Percentiles rank a stretch among this genome's conserved stretches.
phyloP scores from a whole-genome alignment of 2,888 invertebrate genomes.

The Ennomos quercinarius region DNA sequence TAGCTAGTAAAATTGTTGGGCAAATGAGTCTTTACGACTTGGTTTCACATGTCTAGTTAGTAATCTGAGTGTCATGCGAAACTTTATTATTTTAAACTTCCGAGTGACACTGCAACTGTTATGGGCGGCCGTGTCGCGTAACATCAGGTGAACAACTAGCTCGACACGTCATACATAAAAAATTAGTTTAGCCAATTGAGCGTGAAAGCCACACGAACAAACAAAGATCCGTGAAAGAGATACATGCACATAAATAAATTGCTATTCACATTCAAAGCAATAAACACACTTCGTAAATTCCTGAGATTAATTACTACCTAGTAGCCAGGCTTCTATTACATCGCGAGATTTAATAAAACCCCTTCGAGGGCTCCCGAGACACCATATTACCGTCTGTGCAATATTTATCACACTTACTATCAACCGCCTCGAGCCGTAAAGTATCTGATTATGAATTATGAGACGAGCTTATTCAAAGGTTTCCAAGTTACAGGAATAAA shows the following conservation, averaged over 20 bases:
- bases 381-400: conserved; percentile 12
- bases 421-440: conserved; percentile 39
- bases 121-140: no score
- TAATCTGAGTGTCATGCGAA: no score
- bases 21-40: no score
- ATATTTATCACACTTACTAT: conserved; percentile 47
- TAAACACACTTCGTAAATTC: conserved; percentile 12
- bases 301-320: conserved; percentile 21
- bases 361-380: conserved; percentile 18
- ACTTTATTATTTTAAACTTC: no score
- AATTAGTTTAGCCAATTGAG: no score
- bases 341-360: conserved; percentile 22
- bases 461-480: conserved; percentile 52
- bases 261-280: conserved; percentile 17
- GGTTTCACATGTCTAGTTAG: no score
- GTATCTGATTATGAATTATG: conserved; percentile 62
- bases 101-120: no score
- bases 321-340: conserved; percentile 9
- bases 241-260: conserved; percentile 17
- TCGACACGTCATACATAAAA: no score
- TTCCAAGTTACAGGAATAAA: conserved; percentile 48
- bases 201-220: not conserved
- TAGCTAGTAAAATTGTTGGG: no score
- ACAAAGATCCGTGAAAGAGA: not conserved
- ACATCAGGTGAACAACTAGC: no score